Percentiles rank a stretch among this genome's conserved stretches.
phyloP scores from a whole-genome alignment of 2,113 vertebrate genomes.

The Narcine bancroftii region DNA sequence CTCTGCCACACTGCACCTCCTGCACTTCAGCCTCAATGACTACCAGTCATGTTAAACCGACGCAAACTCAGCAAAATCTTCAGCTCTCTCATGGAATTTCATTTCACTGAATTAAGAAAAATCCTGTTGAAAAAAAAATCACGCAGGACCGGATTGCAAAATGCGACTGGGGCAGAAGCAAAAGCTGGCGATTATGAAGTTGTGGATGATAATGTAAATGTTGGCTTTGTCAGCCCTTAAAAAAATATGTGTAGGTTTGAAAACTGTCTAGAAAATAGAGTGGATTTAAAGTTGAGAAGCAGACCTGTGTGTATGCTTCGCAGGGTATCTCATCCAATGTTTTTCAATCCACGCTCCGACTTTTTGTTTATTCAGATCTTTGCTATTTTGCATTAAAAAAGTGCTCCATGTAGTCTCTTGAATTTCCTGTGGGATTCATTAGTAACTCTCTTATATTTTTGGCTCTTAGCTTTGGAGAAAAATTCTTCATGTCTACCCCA shows the following conservation, averaged over 20 bases:
- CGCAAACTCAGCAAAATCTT: background rate
- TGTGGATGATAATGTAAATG: background rate
- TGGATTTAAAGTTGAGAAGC: too few relatives aligned
- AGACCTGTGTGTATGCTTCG: background rate
- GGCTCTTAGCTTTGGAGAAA: too few relatives aligned
- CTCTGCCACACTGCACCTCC: background rate
- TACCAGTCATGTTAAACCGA: conserved; percentile 1
- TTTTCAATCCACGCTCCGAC: background rate
- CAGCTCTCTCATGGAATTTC: background rate
- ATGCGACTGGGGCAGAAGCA: background rate
- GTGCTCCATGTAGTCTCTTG: too few relatives aligned
- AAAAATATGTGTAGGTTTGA: background rate
- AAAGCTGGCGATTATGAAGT: background rate
- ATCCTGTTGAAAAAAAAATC: conserved; percentile 9
- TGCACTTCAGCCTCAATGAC: background rate
- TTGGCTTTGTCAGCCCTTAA: background rate
- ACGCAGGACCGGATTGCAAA: background rate
- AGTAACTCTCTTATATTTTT: too few relatives aligned
- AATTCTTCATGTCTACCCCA: too few relatives aligned
- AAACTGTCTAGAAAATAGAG: background rate
- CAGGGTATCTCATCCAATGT: background rate
- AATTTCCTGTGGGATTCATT: too few relatives aligned
- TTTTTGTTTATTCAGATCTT: too few relatives aligned
- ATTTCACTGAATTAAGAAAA: background rate
- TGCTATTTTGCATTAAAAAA: too few relatives aligned